Base-by-base conservation (phyloP, 2,888 invertebrate species). In the Alcis repandata region DNA sequence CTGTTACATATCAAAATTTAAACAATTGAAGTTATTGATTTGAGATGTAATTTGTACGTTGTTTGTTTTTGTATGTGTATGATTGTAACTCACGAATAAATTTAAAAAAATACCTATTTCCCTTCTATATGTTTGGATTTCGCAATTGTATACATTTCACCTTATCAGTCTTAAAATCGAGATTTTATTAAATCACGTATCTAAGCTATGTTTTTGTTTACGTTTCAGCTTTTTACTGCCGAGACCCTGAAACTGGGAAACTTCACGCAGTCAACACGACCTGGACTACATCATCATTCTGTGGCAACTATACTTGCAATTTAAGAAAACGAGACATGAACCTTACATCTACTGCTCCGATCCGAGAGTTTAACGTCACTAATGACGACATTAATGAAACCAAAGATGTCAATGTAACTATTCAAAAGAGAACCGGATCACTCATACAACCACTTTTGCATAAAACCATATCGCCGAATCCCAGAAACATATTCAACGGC, bases 281-380 rank as follows among this genome's bases (percentile, higher is more conserved):
- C 8, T 94, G 94, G 94, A 73, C 82, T 1, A 87, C 94, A 0
- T 77, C 79, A 20, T 78, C 86, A 1, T 93, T 94, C 63, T 93
- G 93, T 53, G 93, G 93, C 1, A 91, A 88, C 69, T 93, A 92
- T 67, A 89, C 89, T 6, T 94, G 94, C 75, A 91, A 83, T 69
- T 65, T 91, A 0, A 84, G 84, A 64, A 82, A 76, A 67, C 82
- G 71, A 65, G 85, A 84, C 40, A 38, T 72, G 1, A 78, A 79
- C 0, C 69, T 74, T 27, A 69, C 72, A 7, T 72, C 82, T 49
- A 76, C 79, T 36, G 59, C 68, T 2, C 82, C 84, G 0, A 45
- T 84, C 6, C 72, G 79, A 62, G 76, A 83, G 68, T 72, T 85
- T 10, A 85, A 86, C 38, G 72, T 87, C 9, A 80, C 82, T 0